These are phyloP conservation scores for Frieseomelitta varia DNA, from an alignment of 1,140 invertebrate genomes.

Conservation along the genomic window DNA sequence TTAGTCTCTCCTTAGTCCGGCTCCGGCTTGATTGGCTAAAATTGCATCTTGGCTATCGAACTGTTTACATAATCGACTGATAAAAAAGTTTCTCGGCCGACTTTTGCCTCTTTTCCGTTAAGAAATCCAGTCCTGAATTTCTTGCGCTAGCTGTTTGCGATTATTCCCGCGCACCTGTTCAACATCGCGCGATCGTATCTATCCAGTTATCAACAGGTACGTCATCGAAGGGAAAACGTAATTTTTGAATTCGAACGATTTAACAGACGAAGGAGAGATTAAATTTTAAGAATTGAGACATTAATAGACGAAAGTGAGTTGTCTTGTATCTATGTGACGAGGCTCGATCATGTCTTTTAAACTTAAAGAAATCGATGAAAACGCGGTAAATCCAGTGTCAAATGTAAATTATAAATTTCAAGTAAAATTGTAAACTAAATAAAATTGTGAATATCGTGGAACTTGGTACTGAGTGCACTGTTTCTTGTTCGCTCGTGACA, in stretches of 20 bases:
- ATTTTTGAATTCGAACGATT: neutral
- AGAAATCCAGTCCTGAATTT: neutral
- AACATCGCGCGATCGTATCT: neutral
- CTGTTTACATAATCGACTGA: constrained; percentile 21
- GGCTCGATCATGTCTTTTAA: no score
- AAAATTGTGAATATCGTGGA: constrained; percentile 16
- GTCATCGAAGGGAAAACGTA: neutral
- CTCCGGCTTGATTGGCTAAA: constrained; percentile 32
- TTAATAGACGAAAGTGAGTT: neutral
- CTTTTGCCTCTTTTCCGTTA: constrained; percentile 12
- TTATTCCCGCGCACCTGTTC: neutral
- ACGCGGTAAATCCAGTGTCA: neutral
- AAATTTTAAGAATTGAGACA: neutral
- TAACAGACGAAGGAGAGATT: neutral
- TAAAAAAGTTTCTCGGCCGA: constrained; percentile 15
- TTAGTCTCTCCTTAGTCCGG: constrained; percentile 32
- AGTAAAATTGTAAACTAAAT: neutral
- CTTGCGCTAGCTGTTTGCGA: neutral
- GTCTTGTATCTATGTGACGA: no score
- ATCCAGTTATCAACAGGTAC: neutral
- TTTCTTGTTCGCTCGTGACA: no score
- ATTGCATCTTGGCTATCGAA: constrained; percentile 38
- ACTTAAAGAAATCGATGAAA: neutral
- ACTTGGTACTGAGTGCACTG: neutral
- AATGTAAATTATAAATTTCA: neutral